Base-by-base conservation (phyloP, 2,113 vertebrate genomes). In the Passer montanus region DNA sequence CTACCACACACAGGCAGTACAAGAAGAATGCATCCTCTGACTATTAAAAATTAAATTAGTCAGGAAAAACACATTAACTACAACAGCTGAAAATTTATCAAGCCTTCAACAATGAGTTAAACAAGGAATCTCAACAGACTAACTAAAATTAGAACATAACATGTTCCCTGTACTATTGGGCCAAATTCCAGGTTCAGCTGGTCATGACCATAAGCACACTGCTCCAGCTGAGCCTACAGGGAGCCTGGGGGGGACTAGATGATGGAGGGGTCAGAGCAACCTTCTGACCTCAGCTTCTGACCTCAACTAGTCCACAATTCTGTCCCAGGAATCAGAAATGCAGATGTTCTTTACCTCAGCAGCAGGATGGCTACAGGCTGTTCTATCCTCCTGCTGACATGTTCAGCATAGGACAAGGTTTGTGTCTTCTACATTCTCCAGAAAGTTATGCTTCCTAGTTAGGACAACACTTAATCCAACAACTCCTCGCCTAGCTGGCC, bases 1-100 rank as follows among this genome's bases (percentile, higher is more conserved):
- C 90, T 95, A 96, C 88, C 92, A 95, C 93, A 91, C 62, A 89
- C 59, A 96, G 83, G 94, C 74, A 95, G 47, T 13, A 86, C 16
- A 80, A 58, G 62, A 87, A 96, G 92, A 74, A 80, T 64, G 56
- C 92, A 94, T 78, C 47, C 49, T 84, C 28, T 86, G 7, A 70
- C 59, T 87, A 60, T 11, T 37, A 89, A 72, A 89, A 91, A 75
- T 47, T 0, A 82, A 72, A 69, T 95, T 33, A 50, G n/a, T 72
- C 58, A 62, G 21, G 8, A 76, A 85, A 89, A 85, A 31, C 16
- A 69, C 27, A 41, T 10, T 26, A 66, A 24, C 21, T 50, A 24
- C 21, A 90, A 52, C 35, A 86, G 15, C 2, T 63, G 39, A 28
- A 39, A 77, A 49, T 64, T 83, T 55, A 73, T 37, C 37, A 75